phyloP scores from a whole-genome alignment of 2,113 vertebrate genomes.

The Ramphastos sulfuratus region DNA sequence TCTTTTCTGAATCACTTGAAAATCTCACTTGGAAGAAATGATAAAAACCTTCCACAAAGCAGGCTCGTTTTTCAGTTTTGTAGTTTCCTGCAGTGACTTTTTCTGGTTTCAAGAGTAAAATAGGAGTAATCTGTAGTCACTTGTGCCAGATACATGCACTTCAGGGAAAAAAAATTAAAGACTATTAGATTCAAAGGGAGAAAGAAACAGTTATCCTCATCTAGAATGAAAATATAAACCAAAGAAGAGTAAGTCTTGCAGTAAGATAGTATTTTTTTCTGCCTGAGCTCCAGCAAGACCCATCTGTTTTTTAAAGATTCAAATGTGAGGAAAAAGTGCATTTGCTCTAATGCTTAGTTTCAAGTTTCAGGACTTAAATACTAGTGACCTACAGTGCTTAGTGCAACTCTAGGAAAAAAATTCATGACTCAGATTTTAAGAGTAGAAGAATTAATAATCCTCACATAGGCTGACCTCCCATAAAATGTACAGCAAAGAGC shows the following conservation, averaged over 20 bases:
- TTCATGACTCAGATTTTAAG: neutral
- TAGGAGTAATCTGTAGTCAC: neutral
- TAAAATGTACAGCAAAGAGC: neutral
- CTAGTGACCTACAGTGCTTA: neutral
- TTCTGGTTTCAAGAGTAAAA: neutral
- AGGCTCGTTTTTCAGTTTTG: neutral
- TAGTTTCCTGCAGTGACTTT: neutral
- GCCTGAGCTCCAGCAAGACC: neutral
- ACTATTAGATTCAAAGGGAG: neutral
- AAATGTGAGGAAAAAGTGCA: neutral
- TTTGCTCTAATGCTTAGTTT: neutral
- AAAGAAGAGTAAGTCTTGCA: neutral
- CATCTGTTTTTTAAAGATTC: neutral
- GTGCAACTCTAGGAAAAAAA: neutral
- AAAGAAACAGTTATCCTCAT: neutral
- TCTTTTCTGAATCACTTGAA: conserved; percentile 27
- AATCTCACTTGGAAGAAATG: neutral
- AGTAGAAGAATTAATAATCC: neutral
- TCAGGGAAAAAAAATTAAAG: neutral
- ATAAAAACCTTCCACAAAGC: neutral
- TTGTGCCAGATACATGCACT: neutral
- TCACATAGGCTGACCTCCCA: neutral
- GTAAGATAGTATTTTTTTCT: neutral
- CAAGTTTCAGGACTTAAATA: neutral
- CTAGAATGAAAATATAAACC: neutral